Evolutionary conservation across 92 coral and sea anemone species (phyloP).

Genomic region (Parazoanthus atlanticus): DNA sequence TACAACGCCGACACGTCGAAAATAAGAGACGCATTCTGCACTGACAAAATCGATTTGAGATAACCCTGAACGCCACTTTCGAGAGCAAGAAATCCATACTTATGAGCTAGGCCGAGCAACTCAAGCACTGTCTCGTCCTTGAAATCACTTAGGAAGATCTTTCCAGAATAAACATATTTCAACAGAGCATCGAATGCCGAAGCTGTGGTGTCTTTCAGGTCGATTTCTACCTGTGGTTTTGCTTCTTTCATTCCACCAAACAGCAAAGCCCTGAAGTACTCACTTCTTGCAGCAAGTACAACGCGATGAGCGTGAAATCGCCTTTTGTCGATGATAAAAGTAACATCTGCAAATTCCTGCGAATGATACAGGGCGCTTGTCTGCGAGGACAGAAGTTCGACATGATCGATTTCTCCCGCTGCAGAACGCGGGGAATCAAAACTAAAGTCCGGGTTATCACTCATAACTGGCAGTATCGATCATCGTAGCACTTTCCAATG

Average conservation of each 20-base stretch:
- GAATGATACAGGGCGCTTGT: conserved; percentile 84
- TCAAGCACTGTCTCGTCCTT: conserved; percentile 86
- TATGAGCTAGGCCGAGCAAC: conserved; percentile 88
- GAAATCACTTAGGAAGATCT: conserved; percentile 78
- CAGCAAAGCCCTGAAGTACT: conserved; percentile 92
- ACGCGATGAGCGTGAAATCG: conserved; percentile 89
- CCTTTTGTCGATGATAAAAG: conserved; percentile 84
- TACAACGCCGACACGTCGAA: conserved; percentile 86
- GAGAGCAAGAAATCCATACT: conserved; percentile 94
- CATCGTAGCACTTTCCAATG: neutral
- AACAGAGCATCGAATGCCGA: conserved; percentile 86
- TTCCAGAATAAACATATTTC: conserved; percentile 89
- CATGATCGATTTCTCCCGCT: conserved; percentile 95
- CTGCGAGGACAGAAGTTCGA: conserved; percentile 93
- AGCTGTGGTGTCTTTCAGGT: conserved; percentile 80
- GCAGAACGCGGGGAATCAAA: conserved; percentile 55
- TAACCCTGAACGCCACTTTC: conserved; percentile 98
- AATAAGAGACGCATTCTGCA: conserved; percentile 78
- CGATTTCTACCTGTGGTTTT: conserved; percentile 88
- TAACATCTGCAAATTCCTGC: conserved; percentile 89
- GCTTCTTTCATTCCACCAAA: conserved; percentile 99
- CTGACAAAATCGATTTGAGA: conserved; percentile 76
- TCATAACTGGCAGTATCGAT: conserved; percentile 50
- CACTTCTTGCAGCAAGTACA: conserved; percentile 92
- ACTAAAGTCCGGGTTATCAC: conserved; percentile 77